Evolutionary conservation across 2,797 vertebrate species (phyloP).

Genomic region (Bradypodion pumilum): DNA sequence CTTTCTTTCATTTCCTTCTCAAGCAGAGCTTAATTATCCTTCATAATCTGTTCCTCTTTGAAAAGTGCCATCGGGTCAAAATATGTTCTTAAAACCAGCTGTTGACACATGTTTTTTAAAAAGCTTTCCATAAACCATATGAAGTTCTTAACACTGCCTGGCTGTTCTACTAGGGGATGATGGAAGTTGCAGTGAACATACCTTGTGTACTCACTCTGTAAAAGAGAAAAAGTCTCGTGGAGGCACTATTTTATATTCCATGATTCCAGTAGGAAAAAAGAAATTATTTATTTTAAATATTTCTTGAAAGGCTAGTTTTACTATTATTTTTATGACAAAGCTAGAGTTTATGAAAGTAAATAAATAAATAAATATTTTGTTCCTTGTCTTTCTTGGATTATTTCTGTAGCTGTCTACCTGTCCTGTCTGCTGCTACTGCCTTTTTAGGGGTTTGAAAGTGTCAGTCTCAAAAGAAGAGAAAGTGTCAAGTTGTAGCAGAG

Average conservation of each 20-base stretch:
- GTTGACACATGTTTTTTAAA: constrained; percentile 13
- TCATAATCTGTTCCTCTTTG: not conserved
- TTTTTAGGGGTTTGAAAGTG: too few relatives aligned
- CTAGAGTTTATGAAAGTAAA: too few relatives aligned
- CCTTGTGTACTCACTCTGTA: not conserved
- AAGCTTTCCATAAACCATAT: constrained; percentile 3
- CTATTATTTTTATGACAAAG: too few relatives aligned
- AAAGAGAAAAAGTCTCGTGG: not conserved
- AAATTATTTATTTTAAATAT: too few relatives aligned
- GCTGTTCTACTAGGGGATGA: not conserved
- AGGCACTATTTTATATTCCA: constrained; percentile 26
- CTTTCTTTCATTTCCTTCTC: constrained; percentile 12
- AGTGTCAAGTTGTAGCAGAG: too few relatives aligned
- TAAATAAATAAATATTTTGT: too few relatives aligned
- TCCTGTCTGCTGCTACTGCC: too few relatives aligned
- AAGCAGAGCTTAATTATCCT: not conserved
- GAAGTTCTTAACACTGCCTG: not conserved
- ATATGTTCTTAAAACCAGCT: not conserved
- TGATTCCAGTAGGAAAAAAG: not conserved
- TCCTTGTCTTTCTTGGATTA: too few relatives aligned
- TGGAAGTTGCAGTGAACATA: not conserved
- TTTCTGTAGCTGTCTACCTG: too few relatives aligned
- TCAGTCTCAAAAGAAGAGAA: too few relatives aligned
- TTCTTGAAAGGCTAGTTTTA: too few relatives aligned
- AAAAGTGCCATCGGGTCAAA: not conserved